Conservation (phyloP, 2,113 vertebrate species). For the Urocitellus parryii region DNA sequence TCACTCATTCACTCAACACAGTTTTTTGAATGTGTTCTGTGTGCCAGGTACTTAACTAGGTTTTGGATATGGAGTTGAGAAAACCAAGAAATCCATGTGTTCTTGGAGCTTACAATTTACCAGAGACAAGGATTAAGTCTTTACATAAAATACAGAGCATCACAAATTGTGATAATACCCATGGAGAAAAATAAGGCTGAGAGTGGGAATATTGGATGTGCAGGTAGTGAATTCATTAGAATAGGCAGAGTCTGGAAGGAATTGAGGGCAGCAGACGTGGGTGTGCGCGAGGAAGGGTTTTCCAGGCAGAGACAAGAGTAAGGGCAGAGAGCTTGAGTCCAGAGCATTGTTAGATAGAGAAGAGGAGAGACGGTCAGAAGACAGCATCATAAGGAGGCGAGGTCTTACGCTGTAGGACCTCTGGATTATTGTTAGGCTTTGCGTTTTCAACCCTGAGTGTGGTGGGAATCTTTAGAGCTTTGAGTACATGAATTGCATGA, state of each 20-base stretch:
- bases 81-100: neutral
- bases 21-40: neutral
- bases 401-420: neutral
- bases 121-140: neutral
- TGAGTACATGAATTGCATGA: neutral
- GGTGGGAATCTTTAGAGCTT: neutral
- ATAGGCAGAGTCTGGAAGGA: neutral
- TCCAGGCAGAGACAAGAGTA: neutral
- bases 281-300: neutral
- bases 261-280: neutral
- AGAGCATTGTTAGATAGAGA: neutral
- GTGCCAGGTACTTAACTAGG: neutral
- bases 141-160: neutral
- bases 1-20: neutral
- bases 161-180: neutral
- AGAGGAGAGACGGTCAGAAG: neutral
- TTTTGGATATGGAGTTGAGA: neutral
- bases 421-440: neutral
- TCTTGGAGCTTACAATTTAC: neutral
- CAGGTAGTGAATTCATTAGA: neutral
- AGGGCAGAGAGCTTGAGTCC: neutral
- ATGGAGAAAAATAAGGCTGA: neutral
- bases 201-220: neutral
- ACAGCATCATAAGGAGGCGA: rapidly evolving
- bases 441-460: neutral